These are phyloP conservation scores for Drosophila macrothrix DNA, from an alignment of 2,888 invertebrate genomes.

Conservation along the genomic window DNA sequence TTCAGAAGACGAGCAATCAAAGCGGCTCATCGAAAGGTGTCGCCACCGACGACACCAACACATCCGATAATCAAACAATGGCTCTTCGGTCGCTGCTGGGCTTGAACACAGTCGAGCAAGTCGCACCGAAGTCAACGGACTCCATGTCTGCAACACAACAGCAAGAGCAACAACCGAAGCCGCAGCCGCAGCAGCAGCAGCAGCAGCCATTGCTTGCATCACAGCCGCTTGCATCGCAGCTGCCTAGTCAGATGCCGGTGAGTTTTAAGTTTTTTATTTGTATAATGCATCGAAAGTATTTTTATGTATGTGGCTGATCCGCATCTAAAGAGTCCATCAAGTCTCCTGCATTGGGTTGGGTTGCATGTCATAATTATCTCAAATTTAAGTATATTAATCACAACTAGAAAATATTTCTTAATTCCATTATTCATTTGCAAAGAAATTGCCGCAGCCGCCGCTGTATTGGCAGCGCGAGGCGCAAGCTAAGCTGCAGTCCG, in stretches of 20 bases:
- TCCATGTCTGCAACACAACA: background rate
- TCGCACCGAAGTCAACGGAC: background rate
- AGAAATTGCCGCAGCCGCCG: slow-evolving; percentile 76
- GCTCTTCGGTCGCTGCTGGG: slow-evolving; percentile 68
- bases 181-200: background rate
- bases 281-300: background rate
- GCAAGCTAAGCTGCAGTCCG: slow-evolving; percentile 26
- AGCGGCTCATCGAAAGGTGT: background rate
- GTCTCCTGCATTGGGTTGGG: background rate
- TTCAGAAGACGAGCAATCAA: background rate
- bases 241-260: slow-evolving; percentile 49
- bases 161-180: background rate
- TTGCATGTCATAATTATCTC: background rate
- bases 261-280: background rate
- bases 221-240: background rate
- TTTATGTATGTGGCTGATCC: background rate
- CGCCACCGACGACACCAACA: slow-evolving; percentile 15
- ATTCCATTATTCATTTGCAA: slow-evolving; percentile 6
- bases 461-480: slow-evolving; percentile 64
- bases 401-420: background rate
- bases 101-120: slow-evolving; percentile 18
- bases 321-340: background rate
- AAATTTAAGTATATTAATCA: background rate
- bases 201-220: background rate
- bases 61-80: slow-evolving; percentile 54